Base-by-base conservation (phyloP, 2,797 vertebrate genomes). In the Artibeus jamaicensis region DNA sequence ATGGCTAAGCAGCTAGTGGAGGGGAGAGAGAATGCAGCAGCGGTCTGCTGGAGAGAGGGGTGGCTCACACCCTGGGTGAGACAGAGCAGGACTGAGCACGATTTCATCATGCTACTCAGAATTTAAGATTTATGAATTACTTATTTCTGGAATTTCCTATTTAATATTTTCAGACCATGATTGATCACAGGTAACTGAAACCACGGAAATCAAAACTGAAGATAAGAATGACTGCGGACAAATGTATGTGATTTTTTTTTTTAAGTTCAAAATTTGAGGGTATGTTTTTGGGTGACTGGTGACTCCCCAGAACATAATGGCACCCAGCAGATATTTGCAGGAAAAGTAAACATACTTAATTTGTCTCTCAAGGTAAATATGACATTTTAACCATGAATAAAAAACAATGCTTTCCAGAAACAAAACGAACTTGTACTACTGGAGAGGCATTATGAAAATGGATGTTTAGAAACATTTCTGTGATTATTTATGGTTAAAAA, bases 401-500 rank as follows among this genome's bases (percentile, higher is more conserved):
- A 67, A 89, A 76, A 32, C 7, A 76, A 85, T 55, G 26, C n/a
- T 94, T 96, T 78, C 71, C 67, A 50, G 32, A 9, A 73, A 55
- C 21, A 78, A 26, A 62, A 65, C 62, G 18, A 42, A 39, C 62
- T 67, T 18, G 48, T 55, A 22, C 81, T 55, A 59, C 9, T 37
- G 70, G 76, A 91, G 22, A 95, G 42, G 67, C 9, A 57, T 91
- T 96, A 76, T 82, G 50, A 86, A 91, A 97, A 90, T n/a, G 71
- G 68, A 92, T 87, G 68, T 92, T 90, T 82, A 37, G 73, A 95
- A 95, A 96, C 2, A 9, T 78, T 89, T 82, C 94, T 24, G 1
- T 79, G 94, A 93, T 96, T 88, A 96, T 83, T 81, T 91, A 88
- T 94, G 65, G 53, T 91, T 42, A 26, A 90, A 95, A 95, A 82